Evolutionary conservation across 2,797 vertebrate genomes (phyloP).

Genomic region (Sebastes itinus): DNA sequence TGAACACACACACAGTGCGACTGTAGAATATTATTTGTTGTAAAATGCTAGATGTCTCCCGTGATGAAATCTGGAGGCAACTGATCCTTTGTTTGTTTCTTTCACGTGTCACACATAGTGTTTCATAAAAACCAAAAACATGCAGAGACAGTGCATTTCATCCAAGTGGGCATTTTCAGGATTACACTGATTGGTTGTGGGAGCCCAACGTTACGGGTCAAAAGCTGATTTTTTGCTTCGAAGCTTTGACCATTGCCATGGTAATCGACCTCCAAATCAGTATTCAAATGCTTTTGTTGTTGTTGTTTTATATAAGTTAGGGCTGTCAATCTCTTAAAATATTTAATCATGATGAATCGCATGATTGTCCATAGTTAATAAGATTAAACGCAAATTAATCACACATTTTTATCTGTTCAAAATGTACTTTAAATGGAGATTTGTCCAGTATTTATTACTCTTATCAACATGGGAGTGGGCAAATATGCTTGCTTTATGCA

Average conservation of each 20-base stretch:
- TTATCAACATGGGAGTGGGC: no score
- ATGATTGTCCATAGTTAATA: no score
- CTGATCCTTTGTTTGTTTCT: constrained; percentile 8
- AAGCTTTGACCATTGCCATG: no score
- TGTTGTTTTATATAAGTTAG: not conserved
- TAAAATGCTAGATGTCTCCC: not conserved
- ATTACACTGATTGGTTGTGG: not conserved
- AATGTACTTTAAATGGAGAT: no score
- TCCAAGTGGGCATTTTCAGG: not conserved
- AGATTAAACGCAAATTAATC: no score
- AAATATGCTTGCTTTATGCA: no score
- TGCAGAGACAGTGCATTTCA: not conserved
- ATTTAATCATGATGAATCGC: no score
- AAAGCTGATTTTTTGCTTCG: not conserved
- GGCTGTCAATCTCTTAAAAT: not conserved
- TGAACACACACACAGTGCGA: constrained; percentile 22
- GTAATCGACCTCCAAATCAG: no score
- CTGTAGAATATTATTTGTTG: constrained; percentile 11
- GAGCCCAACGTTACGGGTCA: not conserved
- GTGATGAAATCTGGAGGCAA: constrained; percentile 17
- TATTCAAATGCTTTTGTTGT: not conserved
- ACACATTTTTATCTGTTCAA: no score
- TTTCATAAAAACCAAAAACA: not conserved
- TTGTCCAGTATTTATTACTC: no score
- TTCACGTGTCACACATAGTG: not conserved